Percentiles rank a stretch among this genome's conserved stretches.
These are phyloP conservation scores for Pachliopta kotzebuea DNA, from an alignment of 2,888 invertebrate species.

Conservation along the genomic window DNA sequence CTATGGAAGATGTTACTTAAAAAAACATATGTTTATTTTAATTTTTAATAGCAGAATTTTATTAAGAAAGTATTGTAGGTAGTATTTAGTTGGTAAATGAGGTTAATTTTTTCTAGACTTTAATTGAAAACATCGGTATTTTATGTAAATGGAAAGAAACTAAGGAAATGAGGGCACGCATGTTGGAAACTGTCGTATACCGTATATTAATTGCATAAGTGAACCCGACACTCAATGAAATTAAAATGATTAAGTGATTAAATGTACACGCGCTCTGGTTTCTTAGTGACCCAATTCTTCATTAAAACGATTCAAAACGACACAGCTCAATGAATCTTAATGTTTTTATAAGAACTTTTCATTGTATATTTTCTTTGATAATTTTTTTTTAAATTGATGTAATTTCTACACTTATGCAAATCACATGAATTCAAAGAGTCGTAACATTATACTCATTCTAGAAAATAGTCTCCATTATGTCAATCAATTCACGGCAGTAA, in stretches of 20 bases:
- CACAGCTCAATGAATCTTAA: neutral
- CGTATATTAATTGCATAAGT: neutral
- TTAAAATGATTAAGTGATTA: conserved; percentile 5
- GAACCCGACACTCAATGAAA: conserved; percentile 5
- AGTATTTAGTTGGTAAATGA: no score
- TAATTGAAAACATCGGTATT: neutral
- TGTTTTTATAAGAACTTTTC: no score
- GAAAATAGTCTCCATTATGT: neutral
- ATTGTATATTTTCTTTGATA: no score
- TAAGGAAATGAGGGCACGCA: neutral
- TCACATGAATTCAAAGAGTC: no score
- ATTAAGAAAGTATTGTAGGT: no score
- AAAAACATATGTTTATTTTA: no score
- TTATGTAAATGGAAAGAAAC: neutral
- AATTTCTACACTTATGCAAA: no score
- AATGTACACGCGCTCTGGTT: conserved; percentile 5
- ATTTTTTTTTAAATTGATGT: no score
- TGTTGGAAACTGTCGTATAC: neutral
- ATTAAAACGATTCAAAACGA: neutral
- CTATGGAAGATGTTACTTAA: no score
- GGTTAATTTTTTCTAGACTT: no score
- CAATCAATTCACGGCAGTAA: neutral
- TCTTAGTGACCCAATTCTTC: conserved; percentile 9
- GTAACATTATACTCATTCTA: neutral
- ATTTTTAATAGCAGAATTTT: no score